Evolutionary conservation across 2,113 vertebrate genomes (phyloP).

Genomic region (Anhinga anhinga): DNA sequence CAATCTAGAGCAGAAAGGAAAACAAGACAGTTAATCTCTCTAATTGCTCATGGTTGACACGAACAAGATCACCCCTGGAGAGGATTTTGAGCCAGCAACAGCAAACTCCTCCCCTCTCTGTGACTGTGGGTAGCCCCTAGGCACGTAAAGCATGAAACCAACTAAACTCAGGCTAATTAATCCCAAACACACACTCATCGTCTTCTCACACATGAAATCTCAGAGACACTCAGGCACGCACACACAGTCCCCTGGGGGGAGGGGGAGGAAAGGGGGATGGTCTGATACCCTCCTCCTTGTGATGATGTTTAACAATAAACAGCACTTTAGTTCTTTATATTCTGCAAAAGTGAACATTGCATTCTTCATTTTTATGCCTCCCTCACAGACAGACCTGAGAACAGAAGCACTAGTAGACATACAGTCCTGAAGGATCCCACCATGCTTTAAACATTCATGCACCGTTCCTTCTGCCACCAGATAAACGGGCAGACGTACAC

Average conservation of each 20-base stretch:
- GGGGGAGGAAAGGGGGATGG: neutral
- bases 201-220: slow-evolving; percentile 20
- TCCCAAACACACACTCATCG: slow-evolving; percentile 23
- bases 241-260: neutral
- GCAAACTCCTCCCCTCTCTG: slow-evolving; percentile 39
- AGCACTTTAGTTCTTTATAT: neutral
- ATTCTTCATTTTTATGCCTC: neutral
- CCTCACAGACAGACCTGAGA: neutral
- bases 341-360: neutral
- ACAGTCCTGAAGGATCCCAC: neutral
- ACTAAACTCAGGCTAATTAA: slow-evolving; percentile 36
- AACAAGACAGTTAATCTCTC: slow-evolving; percentile 60
- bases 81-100: slow-evolving; percentile 26
- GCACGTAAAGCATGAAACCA: slow-evolving; percentile 55
- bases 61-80: slow-evolving; percentile 56
- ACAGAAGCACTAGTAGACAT: neutral
- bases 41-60: slow-evolving; percentile 50
- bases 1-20: slow-evolving; percentile 64
- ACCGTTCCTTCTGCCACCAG: neutral
- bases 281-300: neutral
- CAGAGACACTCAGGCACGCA: slow-evolving; percentile 37
- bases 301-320: neutral
- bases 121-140: slow-evolving; percentile 51
- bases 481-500: neutral
- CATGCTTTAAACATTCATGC: neutral